Evolutionary conservation across 2,797 vertebrate genomes (phyloP).

Genomic region (Pipistrellus pipistrellus): DNA sequence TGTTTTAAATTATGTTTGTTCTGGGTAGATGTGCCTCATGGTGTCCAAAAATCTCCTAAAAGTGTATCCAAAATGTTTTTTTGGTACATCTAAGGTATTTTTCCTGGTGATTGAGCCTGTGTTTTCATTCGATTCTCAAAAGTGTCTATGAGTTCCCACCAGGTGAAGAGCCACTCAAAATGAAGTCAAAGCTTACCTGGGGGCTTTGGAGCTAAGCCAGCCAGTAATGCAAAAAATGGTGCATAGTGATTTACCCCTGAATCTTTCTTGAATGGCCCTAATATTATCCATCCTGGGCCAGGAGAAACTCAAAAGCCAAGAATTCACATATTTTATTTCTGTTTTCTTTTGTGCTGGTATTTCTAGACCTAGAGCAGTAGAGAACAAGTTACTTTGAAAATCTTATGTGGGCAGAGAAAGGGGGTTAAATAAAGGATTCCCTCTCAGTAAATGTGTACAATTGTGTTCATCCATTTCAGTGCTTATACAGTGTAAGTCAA

Average conservation of each 20-base stretch:
- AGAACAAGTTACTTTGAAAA: not conserved
- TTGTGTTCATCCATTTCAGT: slow-evolving; percentile 8
- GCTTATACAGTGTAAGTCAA: not conserved
- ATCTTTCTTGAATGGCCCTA: not conserved
- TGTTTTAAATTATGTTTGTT: slow-evolving; percentile 43
- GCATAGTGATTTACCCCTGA: not conserved
- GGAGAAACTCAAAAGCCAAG: not conserved
- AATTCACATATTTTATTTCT: slow-evolving; percentile 19
- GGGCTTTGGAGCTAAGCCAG: not conserved
- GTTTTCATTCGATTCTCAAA: not conserved
- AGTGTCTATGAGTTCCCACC: not conserved
- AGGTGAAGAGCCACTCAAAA: not conserved
- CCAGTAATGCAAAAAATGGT: not conserved
- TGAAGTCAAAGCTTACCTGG: not conserved
- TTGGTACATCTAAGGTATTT: not conserved
- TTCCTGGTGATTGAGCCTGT: not conserved
- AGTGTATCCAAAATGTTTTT: not conserved
- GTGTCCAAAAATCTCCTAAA: slow-evolving; percentile 35
- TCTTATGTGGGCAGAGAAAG: not conserved
- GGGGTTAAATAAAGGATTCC: not conserved
- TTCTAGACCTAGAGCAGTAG: not conserved
- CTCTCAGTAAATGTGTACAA: not conserved
- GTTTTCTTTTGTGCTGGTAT: not conserved
- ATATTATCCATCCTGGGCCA: not conserved
- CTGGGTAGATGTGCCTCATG: not conserved